phyloP scores from a whole-genome alignment of 2,888 invertebrate genomes.

The Notodonta ziczac region DNA sequence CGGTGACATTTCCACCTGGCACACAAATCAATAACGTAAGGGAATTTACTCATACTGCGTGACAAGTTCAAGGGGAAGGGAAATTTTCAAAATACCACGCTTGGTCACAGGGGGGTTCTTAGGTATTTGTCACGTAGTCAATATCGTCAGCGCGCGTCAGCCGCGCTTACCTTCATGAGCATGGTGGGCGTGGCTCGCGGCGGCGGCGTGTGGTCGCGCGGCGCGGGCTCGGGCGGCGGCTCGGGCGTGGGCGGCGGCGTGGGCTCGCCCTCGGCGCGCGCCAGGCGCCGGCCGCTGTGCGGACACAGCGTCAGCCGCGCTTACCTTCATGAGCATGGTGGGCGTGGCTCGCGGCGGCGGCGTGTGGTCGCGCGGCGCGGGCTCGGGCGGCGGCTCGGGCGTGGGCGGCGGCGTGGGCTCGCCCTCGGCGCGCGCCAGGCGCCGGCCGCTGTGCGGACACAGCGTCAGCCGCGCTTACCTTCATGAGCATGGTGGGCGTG shows the following conservation, averaged over 20 bases:
- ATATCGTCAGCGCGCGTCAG: no score
- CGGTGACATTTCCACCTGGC: slow-evolving; percentile 84
- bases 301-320: slow-evolving; percentile 88
- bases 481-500: slow-evolving; percentile 69
- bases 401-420: slow-evolving; percentile 41
- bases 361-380: no score
- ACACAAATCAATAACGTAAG: background rate
- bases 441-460: no score
- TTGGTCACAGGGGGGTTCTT: no score
- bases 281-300: slow-evolving; percentile 65
- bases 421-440: slow-evolving; percentile 52
- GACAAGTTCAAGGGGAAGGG: no score
- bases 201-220: slow-evolving; percentile 41
- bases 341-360: no score
- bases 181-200: slow-evolving; percentile 49
- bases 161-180: slow-evolving; percentile 74
- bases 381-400: slow-evolving; percentile 69
- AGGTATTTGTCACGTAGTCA: no score
- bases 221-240: slow-evolving; percentile 64
- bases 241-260: slow-evolving; percentile 84
- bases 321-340: no score
- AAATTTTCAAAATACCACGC: no score
- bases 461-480: no score
- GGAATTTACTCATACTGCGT: background rate
- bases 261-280: slow-evolving; percentile 86